A percentile compares a stretch with the other conserved stretches of the same genome.
Conservation (phyloP, 1,140 invertebrate genomes). For the Drosophila kikkawai region DNA sequence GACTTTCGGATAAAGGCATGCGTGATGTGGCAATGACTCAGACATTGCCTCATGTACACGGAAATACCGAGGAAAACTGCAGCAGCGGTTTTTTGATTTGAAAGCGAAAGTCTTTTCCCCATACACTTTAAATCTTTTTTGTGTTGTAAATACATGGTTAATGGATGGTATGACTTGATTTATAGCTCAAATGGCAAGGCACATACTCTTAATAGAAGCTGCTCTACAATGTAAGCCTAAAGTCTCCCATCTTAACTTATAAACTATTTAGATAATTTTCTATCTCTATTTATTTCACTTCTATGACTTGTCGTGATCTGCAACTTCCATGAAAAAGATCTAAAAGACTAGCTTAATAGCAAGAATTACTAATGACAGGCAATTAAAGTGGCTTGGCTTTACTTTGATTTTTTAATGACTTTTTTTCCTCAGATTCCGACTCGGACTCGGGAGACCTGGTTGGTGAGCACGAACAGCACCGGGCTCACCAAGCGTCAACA, state of each 20-base stretch:
- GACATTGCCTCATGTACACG: not conserved
- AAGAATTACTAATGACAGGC: constrained; percentile 17
- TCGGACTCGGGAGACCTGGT: not conserved
- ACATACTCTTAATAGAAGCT: too few species aligned
- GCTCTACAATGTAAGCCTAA: not conserved
- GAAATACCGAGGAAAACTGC: constrained; percentile 28
- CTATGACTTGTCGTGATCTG: not conserved
- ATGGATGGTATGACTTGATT: constrained; percentile 17
- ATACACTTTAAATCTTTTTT: constrained; percentile 6
- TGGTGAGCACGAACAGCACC: constrained; percentile 1
- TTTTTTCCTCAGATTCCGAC: constrained; percentile 1
- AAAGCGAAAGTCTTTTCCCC: constrained; percentile 38
- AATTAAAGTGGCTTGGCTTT: constrained; percentile 7
- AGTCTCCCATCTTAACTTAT: not conserved
- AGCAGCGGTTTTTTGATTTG: constrained; percentile 5
- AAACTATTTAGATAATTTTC: not conserved
- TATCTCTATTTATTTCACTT: not conserved
- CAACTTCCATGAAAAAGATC: not conserved
- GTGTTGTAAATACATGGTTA: constrained; percentile 8
- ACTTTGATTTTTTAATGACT: constrained; percentile 24
- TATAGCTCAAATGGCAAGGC: constrained; percentile 6
- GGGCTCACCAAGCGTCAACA: not conserved
- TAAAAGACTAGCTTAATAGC: not conserved
- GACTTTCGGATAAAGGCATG: constrained; percentile 17
- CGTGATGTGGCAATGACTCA: constrained; percentile 28